Evolutionary conservation across 2,888 invertebrate genomes (phyloP).

Genomic region (Erannis defoliaria): DNA sequence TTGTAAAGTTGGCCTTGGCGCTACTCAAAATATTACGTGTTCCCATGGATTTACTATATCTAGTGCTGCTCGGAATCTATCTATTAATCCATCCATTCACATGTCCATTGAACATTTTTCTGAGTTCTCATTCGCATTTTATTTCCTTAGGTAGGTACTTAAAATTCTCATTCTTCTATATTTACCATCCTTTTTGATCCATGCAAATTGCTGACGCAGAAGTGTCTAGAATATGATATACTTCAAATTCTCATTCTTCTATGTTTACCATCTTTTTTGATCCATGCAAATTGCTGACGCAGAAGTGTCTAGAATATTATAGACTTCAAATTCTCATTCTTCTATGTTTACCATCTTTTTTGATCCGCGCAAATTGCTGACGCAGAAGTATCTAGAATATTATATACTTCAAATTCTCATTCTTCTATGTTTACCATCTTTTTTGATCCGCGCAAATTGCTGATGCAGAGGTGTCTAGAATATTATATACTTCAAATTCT

Average conservation of each 20-base stretch:
- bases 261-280: neutral
- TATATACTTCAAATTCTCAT: too few relatives aligned
- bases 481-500: neutral
- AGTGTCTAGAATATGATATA: neutral
- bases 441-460: neutral
- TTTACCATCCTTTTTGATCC: neutral
- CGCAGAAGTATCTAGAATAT: neutral
- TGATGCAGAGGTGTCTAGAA: neutral
- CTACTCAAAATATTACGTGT: slow-evolving; percentile 57
- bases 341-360: neutral
- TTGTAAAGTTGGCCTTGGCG: slow-evolving; percentile 66
- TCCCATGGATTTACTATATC: slow-evolving; percentile 20
- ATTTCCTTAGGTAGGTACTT: too few relatives aligned
- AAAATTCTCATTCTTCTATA: neutral
- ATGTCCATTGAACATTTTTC: neutral
- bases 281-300: neutral
- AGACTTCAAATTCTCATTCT: too few relatives aligned
- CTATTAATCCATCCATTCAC: neutral
- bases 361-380: neutral
- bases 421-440: neutral
- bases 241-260: neutral
- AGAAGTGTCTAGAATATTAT: neutral
- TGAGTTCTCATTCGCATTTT: neutral
- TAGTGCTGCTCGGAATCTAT: neutral
- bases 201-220: neutral